Evolutionary conservation across 2,113 vertebrate genomes (phyloP).

Genomic region (Scopus umbretta): DNA sequence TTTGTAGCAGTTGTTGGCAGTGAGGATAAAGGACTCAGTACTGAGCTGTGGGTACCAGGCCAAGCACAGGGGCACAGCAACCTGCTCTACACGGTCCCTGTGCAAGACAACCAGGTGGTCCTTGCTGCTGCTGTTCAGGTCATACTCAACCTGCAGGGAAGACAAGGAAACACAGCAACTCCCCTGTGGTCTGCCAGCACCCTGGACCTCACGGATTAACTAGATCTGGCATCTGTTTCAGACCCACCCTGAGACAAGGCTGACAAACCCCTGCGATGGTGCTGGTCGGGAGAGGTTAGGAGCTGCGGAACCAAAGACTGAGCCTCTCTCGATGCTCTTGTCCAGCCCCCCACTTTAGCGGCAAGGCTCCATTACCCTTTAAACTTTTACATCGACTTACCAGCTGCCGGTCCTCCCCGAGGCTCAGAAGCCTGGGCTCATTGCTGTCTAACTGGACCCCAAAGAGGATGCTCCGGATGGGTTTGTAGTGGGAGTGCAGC

Average conservation of each 20-base stretch:
- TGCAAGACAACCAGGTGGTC: conserved; percentile 75
- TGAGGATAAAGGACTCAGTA: conserved; percentile 83
- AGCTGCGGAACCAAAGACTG: not conserved
- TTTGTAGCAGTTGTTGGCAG: conserved; percentile 84
- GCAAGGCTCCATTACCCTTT: not conserved
- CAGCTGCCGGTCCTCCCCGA: conserved; percentile 85
- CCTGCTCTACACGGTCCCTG: conserved; percentile 80
- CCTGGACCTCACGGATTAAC: not conserved
- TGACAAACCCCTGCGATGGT: not conserved
- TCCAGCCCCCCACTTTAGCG: not conserved
- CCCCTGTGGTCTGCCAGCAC: not conserved
- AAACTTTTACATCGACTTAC: conserved; percentile 57
- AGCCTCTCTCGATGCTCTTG: not conserved
- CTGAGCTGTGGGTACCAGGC: conserved; percentile 87
- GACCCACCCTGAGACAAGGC: not conserved
- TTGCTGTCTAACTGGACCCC: conserved; percentile 80
- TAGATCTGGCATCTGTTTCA: not conserved
- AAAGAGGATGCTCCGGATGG: conserved; percentile 85
- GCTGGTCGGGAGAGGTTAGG: not conserved
- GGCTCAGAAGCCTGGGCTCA: conserved; percentile 84
- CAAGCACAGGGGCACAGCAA: conserved; percentile 79
- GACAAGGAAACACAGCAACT: not conserved
- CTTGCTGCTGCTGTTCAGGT: conserved; percentile 74
- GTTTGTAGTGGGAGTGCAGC: conserved; percentile 85
- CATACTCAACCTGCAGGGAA: conserved; percentile 85